Base-by-base conservation (phyloP, 2,888 invertebrate genomes). In the Drosophila affinis region DNA sequence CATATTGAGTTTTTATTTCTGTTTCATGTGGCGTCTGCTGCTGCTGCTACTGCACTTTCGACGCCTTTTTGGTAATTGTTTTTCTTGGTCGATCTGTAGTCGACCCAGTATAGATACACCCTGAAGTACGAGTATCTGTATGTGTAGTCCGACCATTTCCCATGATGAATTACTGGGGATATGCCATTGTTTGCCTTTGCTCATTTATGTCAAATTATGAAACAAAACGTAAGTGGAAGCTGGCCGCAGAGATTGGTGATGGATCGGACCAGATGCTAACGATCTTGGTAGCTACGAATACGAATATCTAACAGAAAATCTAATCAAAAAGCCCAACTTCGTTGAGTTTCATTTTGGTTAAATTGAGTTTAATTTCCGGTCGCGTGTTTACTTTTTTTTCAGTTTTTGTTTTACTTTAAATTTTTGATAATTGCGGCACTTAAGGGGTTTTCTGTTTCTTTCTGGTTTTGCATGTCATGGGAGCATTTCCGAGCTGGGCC, bases 351-450 rank as follows among this genome's bases (percentile, higher is more conserved):
- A 75, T 75, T 84, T 77, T 81, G 56, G 69, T 63, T 81, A 81
- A 89, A 89, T 90, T 87, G 74, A 62, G 75, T 72, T 82, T 79
- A 89, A 91, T 90, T 91, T 90, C 89, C 89, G 91, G 89, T 91
- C 87, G 90, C 91, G 90, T 91, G 91, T 82, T 71, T 67, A 53
- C 45, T 18, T 18, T 27, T 63, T 53, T 52, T 34, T 12, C 24
- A 9, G 46, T 45, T 55, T 45, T 76, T 77, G 79, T 78, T 86
- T 88, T 82, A 81, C 76, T 86, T 86, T 83, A 86, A 83, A 76
- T 71, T 79, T 75, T 71, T 64, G 58, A 76, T 89, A 88, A 88
- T 90, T 90, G 86, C 74, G 18, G 57, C 70, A 73, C 70, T 88
- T 90, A 73, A 60, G 67, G 65, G 51, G 51, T 57, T 68, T 53